Base-by-base conservation (phyloP, 2,888 invertebrate genomes). In the Meteorus cinctellus region DNA sequence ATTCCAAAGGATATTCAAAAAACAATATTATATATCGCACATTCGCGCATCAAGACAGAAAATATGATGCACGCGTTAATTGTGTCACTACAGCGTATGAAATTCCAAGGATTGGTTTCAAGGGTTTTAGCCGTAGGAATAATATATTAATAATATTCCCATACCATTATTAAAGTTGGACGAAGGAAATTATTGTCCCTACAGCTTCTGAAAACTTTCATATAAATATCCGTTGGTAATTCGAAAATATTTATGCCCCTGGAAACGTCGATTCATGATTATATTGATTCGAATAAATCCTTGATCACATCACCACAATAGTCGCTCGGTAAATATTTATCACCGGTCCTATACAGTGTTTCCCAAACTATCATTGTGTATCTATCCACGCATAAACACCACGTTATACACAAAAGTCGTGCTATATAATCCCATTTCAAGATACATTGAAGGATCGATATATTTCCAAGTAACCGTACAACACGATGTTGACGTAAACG, bases 381-480 rank as follows among this genome's bases (percentile, higher is more conserved):
- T 19, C 0, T 24, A 24, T n/a, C n/a, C n/a, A n/a, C n/a, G n/a
- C 45, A 41, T 71, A 62, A 71, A 71, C 71, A 71, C 60, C 71
- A 41, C 8, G 10, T 55, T 55, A 55, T 24, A 55, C 8, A 24
- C 55, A 55, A 19, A 16, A 19, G 16, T 68, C 51, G 8, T 45
- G 4, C 34, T 34, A 59, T 65, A 41, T 60, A 75, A 72, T 76
- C 72, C 76, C 76, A 72, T 76, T 76, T 72, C 27, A 31, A 71
- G 72, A 62, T 51, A 72, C 72, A 24, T 27, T 60, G 63, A 45
- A 62, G 72, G 48, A 76, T 76, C 76, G 68, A 76, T 76, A 76
- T 76, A 72, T 76, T 76, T 72, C 72, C 72, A 51, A 29, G 62
- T 76, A 76, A 76, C 72, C 67, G 72, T 76, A 75, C 67, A 59